phyloP scores from a whole-genome alignment of 2,113 vertebrate genomes.

The Tetraodon nigroviridis region DNA sequence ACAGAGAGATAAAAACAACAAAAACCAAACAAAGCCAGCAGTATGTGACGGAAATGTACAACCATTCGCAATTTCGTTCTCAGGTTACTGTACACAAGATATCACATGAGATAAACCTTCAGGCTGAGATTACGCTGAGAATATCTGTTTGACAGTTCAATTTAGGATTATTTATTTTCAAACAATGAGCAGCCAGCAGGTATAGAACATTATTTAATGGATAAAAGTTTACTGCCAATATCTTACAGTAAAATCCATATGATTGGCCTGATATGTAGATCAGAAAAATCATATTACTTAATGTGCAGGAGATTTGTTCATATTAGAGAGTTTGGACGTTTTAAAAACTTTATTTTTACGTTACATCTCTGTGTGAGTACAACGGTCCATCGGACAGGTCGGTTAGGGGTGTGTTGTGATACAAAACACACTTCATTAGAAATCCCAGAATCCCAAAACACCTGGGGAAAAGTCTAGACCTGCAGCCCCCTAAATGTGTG shows the following conservation, averaged over 20 bases:
- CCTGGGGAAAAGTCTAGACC: conserved; percentile 44
- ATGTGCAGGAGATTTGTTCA: background rate
- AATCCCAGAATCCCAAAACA: conserved; percentile 63
- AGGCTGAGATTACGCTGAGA: no score
- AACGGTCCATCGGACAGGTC: conserved; percentile 22
- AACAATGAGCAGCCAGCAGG: no score
- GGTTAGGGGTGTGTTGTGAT: conserved; percentile 53
- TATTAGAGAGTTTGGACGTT: background rate
- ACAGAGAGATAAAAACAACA: no score
- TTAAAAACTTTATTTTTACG: background rate
- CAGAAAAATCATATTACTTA: no score
- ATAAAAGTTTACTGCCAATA: no score
- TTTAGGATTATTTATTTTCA: no score
- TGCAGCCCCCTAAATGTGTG: conserved; percentile 16
- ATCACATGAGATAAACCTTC: no score
- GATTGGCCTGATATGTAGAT: no score
- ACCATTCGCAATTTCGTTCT: background rate
- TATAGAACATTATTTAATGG: no score
- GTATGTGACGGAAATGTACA: conserved; percentile 28
- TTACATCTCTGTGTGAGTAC: conserved; percentile 3
- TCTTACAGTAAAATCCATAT: no score
- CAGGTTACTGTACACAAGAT: conserved; percentile 13
- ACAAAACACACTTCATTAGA: conserved; percentile 54
- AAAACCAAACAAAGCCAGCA: no score
- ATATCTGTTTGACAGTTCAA: no score